These are phyloP conservation scores for Trisateles emortualis DNA, from an alignment of 2,888 invertebrate genomes.

Conservation along the genomic window DNA sequence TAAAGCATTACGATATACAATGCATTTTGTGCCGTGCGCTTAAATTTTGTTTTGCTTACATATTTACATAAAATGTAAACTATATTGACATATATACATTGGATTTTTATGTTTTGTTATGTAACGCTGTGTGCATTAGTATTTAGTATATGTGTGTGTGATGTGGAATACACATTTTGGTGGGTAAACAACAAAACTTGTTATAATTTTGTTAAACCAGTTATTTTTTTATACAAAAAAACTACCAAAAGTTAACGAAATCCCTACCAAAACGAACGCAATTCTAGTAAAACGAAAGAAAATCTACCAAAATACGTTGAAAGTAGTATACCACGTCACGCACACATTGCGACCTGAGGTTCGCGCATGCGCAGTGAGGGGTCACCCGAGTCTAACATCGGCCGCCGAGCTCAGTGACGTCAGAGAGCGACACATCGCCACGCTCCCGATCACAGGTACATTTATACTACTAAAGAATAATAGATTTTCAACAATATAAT, in stretches of 20 bases:
- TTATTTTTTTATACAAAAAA: neutral
- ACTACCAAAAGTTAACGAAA: neutral
- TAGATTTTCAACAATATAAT: neutral
- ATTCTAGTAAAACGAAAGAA: neutral
- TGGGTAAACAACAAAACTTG: too few relatives aligned
- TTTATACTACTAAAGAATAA: conserved; percentile 7
- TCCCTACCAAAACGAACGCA: neutral
- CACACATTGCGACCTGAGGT: conserved; percentile 51
- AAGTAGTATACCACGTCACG: conserved; percentile 45
- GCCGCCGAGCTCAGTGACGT: conserved; percentile 71
- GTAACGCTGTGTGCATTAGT: conserved; percentile 79
- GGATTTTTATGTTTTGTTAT: conserved; percentile 67
- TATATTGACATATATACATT: conserved; percentile 38
- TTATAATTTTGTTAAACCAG: too few relatives aligned
- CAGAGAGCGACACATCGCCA: conserved; percentile 61
- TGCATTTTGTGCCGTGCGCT: conserved; percentile 66
- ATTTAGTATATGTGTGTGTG: conserved; percentile 68
- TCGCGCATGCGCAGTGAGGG: conserved; percentile 81
- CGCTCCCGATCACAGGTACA: conserved; percentile 70
- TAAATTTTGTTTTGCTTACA: conserved; percentile 48
- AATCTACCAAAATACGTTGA: conserved; percentile 13
- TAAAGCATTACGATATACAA: conserved; percentile 55
- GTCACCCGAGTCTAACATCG: conserved; percentile 78
- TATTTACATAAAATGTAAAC: conserved; percentile 33
- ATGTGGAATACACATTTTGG: conserved; percentile 49